A percentile compares a stretch with the other conserved stretches of the same genome.
phyloP scores from a whole-genome alignment of 2,113 vertebrate genomes.

The Camelus dromedarius region DNA sequence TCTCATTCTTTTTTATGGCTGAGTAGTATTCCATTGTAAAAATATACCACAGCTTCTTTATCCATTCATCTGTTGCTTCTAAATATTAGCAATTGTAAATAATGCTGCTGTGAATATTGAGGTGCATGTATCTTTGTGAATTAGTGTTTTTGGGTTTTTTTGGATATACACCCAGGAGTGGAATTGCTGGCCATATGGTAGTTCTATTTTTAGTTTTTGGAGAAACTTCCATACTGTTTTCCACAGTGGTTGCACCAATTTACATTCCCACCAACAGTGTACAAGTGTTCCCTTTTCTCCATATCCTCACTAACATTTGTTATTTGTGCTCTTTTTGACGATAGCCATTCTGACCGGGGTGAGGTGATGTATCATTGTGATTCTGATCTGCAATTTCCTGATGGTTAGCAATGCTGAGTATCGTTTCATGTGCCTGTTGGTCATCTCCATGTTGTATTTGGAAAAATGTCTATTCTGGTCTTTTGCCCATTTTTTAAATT shows the following conservation, averaged over 20 bases:
- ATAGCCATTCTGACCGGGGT: neutral
- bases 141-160: neutral
- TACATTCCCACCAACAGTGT: neutral
- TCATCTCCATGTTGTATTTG: neutral
- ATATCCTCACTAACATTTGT: neutral
- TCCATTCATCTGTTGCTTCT: neutral
- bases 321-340: neutral
- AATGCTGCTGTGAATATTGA: neutral
- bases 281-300: neutral
- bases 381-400: neutral
- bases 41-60: neutral
- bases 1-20: neutral
- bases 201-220: neutral
- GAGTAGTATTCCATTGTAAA: neutral
- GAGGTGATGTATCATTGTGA: neutral
- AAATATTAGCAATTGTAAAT: neutral
- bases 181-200: neutral
- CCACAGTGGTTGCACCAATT: neutral
- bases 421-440: neutral
- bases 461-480: neutral
- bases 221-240: neutral
- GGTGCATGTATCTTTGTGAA: neutral
- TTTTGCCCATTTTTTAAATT: neutral
- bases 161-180: neutral
- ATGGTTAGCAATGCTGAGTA: neutral